These are phyloP conservation scores for Bursaphelenchus okinawaensis DNA, from an alignment of 2,888 invertebrate species.

Conservation along the genomic window DNA sequence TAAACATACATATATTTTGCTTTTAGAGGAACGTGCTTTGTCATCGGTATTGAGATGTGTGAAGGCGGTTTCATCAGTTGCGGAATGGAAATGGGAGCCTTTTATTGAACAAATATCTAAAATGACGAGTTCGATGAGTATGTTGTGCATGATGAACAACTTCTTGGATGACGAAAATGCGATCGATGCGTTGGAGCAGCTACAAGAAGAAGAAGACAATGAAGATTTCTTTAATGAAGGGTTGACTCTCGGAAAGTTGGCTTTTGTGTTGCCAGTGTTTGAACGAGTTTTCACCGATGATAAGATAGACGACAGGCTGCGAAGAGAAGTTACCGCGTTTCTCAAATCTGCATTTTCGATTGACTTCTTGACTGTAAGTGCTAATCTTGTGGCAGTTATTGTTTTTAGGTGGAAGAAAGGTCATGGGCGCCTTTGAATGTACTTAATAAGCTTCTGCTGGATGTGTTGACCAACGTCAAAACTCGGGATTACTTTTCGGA, in stretches of 20 bases:
- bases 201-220: conserved; percentile 9
- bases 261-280: conserved; percentile 32
- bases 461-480: background rate
- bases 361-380: conserved; percentile 24
- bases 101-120: background rate
- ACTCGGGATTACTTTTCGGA: conserved; percentile 9
- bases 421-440: conserved; percentile 7
- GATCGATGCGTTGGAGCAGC: conserved; percentile 11
- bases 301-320: conserved; percentile 18
- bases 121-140: background rate
- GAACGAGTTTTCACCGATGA: conserved; percentile 19
- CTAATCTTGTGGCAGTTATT: too few species aligned
- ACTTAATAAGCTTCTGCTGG: conserved; percentile 8
- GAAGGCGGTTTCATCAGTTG: background rate
- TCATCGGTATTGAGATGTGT: background rate
- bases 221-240: conserved; percentile 24
- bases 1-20: background rate
- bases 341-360: conserved; percentile 23
- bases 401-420: conserved; percentile 3
- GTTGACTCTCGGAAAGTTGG: conserved; percentile 27
- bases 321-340: conserved; percentile 19
- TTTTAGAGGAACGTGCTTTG: conserved; percentile 4
- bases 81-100: conserved; percentile 10
- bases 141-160: conserved; percentile 10
- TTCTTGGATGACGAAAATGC: conserved; percentile 21